Conservation (phyloP, 1,140 invertebrate species). For the Dufourea novaeangliae region DNA sequence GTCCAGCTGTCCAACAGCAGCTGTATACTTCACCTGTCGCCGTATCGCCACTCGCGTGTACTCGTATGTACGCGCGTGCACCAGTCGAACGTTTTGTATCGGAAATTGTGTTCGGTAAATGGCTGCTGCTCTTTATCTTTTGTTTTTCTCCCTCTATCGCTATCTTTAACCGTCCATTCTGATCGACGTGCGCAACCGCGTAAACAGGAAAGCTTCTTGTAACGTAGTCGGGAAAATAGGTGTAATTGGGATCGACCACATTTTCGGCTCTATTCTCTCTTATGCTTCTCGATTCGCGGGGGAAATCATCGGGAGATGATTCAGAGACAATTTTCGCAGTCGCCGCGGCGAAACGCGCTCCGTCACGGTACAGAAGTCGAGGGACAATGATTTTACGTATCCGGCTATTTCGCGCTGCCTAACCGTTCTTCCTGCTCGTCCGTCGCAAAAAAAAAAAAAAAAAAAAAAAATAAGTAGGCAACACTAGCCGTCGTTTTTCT, state of each 20-base stretch:
- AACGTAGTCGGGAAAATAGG: background rate
- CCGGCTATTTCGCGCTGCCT: constrained; percentile 10
- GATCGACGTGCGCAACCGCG: too few species aligned
- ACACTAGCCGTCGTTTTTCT: too few species aligned
- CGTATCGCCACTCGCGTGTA: constrained; percentile 27
- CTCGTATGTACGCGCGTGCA: constrained; percentile 3
- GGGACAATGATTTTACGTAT: constrained; percentile 45
- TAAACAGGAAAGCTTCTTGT: background rate
- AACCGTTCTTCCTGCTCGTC: background rate
- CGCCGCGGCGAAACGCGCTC: constrained; percentile 14
- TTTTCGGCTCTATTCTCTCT: background rate
- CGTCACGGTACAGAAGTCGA: constrained; percentile 4
- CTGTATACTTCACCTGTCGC: constrained; percentile 67
- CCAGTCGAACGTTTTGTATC: background rate
- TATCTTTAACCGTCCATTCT: too few species aligned
- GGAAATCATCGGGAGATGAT: constrained; percentile 1
- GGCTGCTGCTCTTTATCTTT: too few species aligned
- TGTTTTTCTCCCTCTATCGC: too few species aligned
- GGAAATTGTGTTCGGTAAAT: background rate
- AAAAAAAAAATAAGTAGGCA: too few species aligned
- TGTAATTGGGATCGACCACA: background rate
- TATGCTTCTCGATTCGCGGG: background rate
- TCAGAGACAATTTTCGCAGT: constrained; percentile 3
- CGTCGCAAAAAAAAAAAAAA: too few species aligned
- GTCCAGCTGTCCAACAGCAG: constrained; percentile 73